Conservation (phyloP, 1,140 invertebrate genomes). For the Neodiprion virginianus region DNA sequence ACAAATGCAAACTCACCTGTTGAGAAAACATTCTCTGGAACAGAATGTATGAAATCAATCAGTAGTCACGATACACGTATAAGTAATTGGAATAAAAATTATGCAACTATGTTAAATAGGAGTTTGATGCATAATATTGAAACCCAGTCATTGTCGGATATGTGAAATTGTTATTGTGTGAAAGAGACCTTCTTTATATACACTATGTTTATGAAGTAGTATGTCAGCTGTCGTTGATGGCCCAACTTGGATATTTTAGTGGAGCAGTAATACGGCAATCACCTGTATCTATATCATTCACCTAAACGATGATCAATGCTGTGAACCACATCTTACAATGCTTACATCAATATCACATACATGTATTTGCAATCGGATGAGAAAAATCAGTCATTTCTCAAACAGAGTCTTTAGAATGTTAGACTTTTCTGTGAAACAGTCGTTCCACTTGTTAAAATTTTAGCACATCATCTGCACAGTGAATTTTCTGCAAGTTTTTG, state of each 20-base stretch:
- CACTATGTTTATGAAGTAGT: not conserved
- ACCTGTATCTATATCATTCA: not conserved
- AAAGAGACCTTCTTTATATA: not conserved
- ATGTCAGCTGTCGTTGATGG: not conserved
- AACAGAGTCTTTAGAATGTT: too few relatives aligned
- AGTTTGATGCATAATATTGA: constrained; percentile 46
- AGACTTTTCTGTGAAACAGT: too few relatives aligned
- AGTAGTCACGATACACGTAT: not conserved
- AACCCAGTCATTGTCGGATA: constrained; percentile 53
- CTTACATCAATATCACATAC: too few relatives aligned
- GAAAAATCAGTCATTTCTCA: too few relatives aligned
- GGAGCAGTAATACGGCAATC: too few relatives aligned
- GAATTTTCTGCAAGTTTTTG: too few relatives aligned
- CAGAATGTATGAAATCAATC: not conserved
- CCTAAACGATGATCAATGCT: not conserved
- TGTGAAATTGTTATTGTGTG: constrained; percentile 21
- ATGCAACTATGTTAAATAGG: not conserved
- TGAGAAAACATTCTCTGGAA: not conserved
- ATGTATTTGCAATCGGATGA: too few relatives aligned
- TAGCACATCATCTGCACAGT: too few relatives aligned
- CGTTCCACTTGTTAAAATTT: too few relatives aligned
- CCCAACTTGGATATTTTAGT: too few relatives aligned
- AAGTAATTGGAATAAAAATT: not conserved
- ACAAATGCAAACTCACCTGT: not conserved
- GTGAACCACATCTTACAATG: not conserved